Percentiles rank a stretch among this genome's conserved stretches.
phyloP scores from a whole-genome alignment of 2,113 vertebrate species.

The Uria lomvia region DNA sequence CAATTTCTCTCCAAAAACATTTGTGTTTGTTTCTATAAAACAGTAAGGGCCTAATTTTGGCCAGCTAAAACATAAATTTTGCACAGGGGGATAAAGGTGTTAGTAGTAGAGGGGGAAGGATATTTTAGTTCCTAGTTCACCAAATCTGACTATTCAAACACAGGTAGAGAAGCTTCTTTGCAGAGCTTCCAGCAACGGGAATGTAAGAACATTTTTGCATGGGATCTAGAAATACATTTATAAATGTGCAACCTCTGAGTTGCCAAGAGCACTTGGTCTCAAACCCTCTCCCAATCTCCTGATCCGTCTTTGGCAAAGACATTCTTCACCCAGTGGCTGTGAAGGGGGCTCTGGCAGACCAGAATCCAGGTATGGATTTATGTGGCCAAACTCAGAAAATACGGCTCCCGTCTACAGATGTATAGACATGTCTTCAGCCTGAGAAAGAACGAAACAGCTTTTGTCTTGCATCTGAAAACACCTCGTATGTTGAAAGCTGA shows the following conservation, averaged over 20 bases:
- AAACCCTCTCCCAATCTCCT: neutral
- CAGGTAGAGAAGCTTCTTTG: neutral
- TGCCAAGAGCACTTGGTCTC: neutral
- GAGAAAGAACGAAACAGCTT: neutral
- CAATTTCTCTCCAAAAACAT: neutral
- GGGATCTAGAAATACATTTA: neutral
- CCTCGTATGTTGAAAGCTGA: neutral
- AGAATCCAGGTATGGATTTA: neutral
- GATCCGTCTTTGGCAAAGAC: neutral
- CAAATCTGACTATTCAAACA: neutral
- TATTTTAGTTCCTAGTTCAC: neutral
- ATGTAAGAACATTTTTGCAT: neutral
- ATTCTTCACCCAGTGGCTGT: neutral
- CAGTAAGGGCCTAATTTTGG: neutral
- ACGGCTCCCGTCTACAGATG: neutral
- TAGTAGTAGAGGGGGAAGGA: neutral
- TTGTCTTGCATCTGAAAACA: neutral
- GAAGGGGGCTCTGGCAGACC: neutral
- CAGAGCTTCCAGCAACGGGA: neutral
- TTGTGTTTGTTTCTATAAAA: neutral
- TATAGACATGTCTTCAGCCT: neutral
- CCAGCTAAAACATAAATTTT: neutral
- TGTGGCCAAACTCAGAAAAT: neutral
- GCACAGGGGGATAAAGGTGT: neutral
- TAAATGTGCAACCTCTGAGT: neutral